Conservation (phyloP, 2,888 invertebrate species). For the Yponomeuta sedellus region DNA sequence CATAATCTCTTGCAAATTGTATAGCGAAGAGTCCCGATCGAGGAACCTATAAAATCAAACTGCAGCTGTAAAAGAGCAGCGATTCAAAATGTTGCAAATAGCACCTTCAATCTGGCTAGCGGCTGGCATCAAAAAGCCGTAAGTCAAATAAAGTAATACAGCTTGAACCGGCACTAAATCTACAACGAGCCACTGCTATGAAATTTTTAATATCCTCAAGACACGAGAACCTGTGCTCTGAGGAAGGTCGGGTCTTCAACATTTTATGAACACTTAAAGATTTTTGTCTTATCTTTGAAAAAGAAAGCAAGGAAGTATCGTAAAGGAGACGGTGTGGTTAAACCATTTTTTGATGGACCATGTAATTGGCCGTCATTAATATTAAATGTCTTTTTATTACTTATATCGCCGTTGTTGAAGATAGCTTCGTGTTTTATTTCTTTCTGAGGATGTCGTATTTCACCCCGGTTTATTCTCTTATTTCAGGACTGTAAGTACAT, state of each 20-base stretch:
- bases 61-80: neutral
- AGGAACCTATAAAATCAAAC: neutral
- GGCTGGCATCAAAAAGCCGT: conserved; percentile 5
- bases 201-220: conserved; percentile 59
- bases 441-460: neutral
- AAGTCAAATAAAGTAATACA: conserved; percentile 13
- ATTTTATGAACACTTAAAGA: conserved; percentile 61
- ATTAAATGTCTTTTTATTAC: neutral
- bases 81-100: conserved; percentile 8
- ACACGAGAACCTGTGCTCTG: conserved; percentile 44
- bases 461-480: neutral
- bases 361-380: neutral
- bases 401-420: neutral
- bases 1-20: neutral
- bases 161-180: conserved; percentile 14
- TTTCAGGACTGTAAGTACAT: neutral
- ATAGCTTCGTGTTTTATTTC: neutral
- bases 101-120: conserved; percentile 11
- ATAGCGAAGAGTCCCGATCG: neutral
- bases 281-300: conserved; percentile 38
- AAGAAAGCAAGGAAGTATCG: conserved; percentile 30
- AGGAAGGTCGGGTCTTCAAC: conserved; percentile 48
- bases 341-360: conserved; percentile 8
- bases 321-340: conserved; percentile 1
- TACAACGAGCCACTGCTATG: conserved; percentile 24